phyloP scores from a whole-genome alignment of 2,113 vertebrate genomes.

The Piprites chloris region DNA sequence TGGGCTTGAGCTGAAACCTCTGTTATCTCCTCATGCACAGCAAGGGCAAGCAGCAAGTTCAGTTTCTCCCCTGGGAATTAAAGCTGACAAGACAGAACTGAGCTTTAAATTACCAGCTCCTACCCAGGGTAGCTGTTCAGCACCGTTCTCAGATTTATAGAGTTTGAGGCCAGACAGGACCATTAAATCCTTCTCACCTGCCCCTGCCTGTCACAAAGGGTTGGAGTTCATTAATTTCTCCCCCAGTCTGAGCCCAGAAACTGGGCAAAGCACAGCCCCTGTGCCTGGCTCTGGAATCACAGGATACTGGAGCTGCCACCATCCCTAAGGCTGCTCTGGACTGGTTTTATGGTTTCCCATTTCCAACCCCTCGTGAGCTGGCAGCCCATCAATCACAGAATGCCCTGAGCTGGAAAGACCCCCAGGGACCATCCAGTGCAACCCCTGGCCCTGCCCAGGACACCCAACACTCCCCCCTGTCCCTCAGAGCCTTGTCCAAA shows the following conservation, averaged over 20 bases:
- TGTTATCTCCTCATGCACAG: background rate
- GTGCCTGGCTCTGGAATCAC: accelerated
- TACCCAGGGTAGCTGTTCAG: background rate
- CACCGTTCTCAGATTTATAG: background rate
- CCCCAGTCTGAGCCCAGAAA: background rate
- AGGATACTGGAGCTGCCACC: background rate
- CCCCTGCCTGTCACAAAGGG: background rate
- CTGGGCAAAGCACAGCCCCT: background rate
- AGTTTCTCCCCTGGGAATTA: background rate
- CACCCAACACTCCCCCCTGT: background rate
- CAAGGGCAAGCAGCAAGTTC: background rate
- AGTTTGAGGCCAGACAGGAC: background rate
- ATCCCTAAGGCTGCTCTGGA: background rate
- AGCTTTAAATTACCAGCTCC: slow-evolving; percentile 6
- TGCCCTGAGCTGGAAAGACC: background rate
- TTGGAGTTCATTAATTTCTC: background rate
- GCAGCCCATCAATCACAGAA: accelerated
- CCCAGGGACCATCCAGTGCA: background rate
- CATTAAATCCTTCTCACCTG: background rate
- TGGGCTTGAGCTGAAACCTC: background rate
- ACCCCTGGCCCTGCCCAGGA: background rate
- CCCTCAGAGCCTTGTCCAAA: background rate
- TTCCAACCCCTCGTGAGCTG: accelerated
- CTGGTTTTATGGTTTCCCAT: background rate
- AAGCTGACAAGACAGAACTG: background rate